Percentiles rank a stretch among this genome's conserved stretches.
These are phyloP conservation scores for Corbicula japonica DNA, from an alignment of 2,888 invertebrate species.

Conservation along the genomic window DNA sequence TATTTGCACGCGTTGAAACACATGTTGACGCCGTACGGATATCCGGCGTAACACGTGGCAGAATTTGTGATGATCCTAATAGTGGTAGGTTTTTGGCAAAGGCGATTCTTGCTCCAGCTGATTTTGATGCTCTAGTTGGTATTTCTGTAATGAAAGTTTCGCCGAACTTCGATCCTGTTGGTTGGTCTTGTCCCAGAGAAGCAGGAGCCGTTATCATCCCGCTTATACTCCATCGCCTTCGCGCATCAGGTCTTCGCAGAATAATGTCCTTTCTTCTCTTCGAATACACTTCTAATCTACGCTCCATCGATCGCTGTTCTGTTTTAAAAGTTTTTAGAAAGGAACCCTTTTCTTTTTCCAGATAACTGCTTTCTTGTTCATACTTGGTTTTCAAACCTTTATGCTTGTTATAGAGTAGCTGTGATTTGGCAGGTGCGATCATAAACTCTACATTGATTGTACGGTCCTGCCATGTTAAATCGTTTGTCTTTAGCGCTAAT, in stretches of 20 bases:
- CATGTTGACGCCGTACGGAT: constrained; percentile 2
- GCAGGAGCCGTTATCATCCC: constrained; percentile 51
- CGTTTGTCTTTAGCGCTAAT: constrained; percentile 70
- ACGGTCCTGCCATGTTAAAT: constrained; percentile 80
- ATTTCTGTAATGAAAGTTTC: constrained; percentile 51
- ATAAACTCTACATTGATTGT: constrained; percentile 79
- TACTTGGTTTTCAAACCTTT: constrained; percentile 74
- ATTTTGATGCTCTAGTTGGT: constrained; percentile 33
- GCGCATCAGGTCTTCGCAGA: constrained; percentile 35
- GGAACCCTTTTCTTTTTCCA: constrained; percentile 72
- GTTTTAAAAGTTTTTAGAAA: constrained; percentile 69
- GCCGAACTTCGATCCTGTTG: not conserved
- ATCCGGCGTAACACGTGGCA: constrained; percentile 3
- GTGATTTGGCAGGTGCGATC: constrained; percentile 74
- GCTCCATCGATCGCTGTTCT: constrained; percentile 73
- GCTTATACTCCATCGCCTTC: constrained; percentile 22
- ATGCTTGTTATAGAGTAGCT: constrained; percentile 80
- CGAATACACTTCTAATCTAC: constrained; percentile 54
- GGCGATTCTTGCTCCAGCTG: constrained; percentile 39
- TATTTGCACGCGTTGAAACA: constrained; percentile 26
- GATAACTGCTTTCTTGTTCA: constrained; percentile 65
- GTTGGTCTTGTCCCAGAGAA: constrained; percentile 19
- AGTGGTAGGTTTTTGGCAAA: not conserved
- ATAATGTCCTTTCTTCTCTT: constrained; percentile 61
- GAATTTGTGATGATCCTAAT: not conserved